Percentiles rank a stretch among this genome's conserved stretches.
Evolutionary conservation across 2,888 invertebrate species (phyloP).

Genomic region (Gastrophysa polygoni): DNA sequence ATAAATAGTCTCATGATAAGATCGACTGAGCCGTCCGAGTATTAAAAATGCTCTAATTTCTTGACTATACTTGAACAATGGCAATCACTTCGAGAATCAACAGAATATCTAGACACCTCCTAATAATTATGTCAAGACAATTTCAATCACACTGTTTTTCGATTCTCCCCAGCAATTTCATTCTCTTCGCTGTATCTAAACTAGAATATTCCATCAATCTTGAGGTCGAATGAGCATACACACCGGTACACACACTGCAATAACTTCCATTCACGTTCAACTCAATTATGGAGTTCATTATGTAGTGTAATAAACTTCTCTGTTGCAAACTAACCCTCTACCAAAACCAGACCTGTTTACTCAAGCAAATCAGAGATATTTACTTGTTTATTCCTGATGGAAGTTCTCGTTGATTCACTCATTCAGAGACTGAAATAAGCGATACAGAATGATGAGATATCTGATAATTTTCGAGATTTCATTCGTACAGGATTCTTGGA

Average conservation of each 20-base stretch:
- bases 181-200: not conserved
- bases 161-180: no score
- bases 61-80: no score
- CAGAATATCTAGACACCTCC: no score
- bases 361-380: constrained; percentile 7
- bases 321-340: not conserved
- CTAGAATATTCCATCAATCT: not conserved
- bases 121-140: no score
- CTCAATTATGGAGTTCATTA: not conserved
- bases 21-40: no score
- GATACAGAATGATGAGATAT: no score
- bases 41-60: no score
- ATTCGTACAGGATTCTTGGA: no score
- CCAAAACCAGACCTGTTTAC: not conserved
- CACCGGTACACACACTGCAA: not conserved
- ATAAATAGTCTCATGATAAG: no score
- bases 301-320: not conserved
- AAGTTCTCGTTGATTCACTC: not conserved
- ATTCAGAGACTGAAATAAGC: not conserved
- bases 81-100: no score
- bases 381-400: not conserved
- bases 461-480: no score
- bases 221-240: not conserved
- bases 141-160: no score
- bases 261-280: not conserved